Evolutionary conservation across 2,797 vertebrate species (phyloP), one percentile per base, ranked within the genome.

Genomic region (Gallirallus australis): DNA sequence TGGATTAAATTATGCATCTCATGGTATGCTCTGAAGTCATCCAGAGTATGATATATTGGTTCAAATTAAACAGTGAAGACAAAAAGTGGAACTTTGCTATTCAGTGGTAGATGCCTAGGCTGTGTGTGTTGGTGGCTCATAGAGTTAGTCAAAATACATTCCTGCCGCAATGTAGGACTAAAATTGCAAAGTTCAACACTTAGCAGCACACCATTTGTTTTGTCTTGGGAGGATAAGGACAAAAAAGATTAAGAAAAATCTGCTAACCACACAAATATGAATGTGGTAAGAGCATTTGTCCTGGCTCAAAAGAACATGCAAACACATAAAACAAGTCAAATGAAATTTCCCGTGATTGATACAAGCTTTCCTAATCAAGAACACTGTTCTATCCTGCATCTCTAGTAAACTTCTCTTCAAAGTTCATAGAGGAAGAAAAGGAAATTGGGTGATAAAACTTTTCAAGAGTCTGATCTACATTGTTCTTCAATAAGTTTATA

Each of bases 141-240:
- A 28, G n/a, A 93, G 48, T 77, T 95, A 96, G 96, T 91, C 95
- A 97, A 97, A 97, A 97, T 93, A 96, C 40, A 85, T 81, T 70
- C 47, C 70, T 83, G 56, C 83, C 9, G 2, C 82, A 94, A 42
- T 1, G 3, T 35, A 70, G 68, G 30, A 50, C 48, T 66, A 30
- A 75, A 91, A 78, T 64, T 84, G 68, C 45, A 59, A 94, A 93
- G 54, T 90, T 94, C 92, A 95, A 45, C 90, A 64, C 45, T 81
- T 40, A 90, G 77, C 84, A 79, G 57, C 45, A 30, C 42, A 42
- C 8, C 35, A 33, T 90, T 96, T 96, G 93, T 97, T 97, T 97
- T 95, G 95, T 96, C 96, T 97, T 79, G 57, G 45, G 82, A 91
- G 81, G 72, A 65, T 63, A 66, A 95, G 42, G 82, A 93, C 91